Evolutionary conservation across 2,888 invertebrate species (phyloP).

Genomic region (Hypsopygia costalis): DNA sequence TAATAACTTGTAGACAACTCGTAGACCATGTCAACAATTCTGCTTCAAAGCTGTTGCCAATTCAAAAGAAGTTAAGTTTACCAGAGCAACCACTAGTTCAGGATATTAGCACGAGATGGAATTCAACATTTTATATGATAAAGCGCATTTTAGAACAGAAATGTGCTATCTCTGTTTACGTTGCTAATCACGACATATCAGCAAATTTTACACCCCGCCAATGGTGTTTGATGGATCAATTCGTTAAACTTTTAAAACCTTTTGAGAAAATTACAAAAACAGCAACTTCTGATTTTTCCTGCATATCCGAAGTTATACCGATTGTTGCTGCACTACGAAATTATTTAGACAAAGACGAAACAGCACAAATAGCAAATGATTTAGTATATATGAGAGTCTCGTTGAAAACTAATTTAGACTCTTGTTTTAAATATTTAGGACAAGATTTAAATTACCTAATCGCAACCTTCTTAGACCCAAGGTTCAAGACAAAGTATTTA

Average conservation of each 20-base stretch:
- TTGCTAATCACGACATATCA: slow-evolving; percentile 17
- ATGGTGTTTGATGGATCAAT: slow-evolving; percentile 24
- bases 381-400: slow-evolving; percentile 15
- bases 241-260: slow-evolving; percentile 20
- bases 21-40: slow-evolving; percentile 33
- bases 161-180: slow-evolving; percentile 22
- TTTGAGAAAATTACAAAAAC: slow-evolving; percentile 27
- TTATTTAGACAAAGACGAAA: slow-evolving; percentile 16
- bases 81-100: slow-evolving; percentile 29
- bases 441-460: slow-evolving; percentile 20
- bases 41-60: slow-evolving; percentile 18
- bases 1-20: slow-evolving; percentile 26
- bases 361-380: slow-evolving; percentile 11
- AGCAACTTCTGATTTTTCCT: slow-evolving; percentile 21
- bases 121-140: slow-evolving; percentile 22
- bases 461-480: slow-evolving; percentile 18
- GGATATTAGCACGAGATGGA: slow-evolving; percentile 17
- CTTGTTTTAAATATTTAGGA: slow-evolving; percentile 19
- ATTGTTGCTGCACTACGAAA: slow-evolving; percentile 14
- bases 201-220: slow-evolving; percentile 17
- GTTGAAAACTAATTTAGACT: slow-evolving; percentile 20
- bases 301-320: slow-evolving; percentile 23
- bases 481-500: slow-evolving; percentile 16
- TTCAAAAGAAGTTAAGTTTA: slow-evolving; percentile 29
- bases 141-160: slow-evolving; percentile 25